Conservation (phyloP, 2,888 invertebrate genomes). For the Ypsolopha sequella region DNA sequence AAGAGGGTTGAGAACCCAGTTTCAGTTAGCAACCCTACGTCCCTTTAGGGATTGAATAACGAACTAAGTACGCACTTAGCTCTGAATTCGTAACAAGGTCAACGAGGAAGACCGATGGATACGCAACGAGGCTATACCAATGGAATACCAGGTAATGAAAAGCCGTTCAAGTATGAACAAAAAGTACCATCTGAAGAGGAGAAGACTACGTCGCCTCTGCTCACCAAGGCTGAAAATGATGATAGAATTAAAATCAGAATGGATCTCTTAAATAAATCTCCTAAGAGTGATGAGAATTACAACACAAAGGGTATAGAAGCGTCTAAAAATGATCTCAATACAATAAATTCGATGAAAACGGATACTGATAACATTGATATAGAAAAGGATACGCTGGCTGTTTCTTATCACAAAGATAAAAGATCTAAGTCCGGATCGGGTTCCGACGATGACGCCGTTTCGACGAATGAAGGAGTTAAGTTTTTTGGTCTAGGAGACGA, state of each 20-base stretch:
- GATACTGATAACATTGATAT: constrained; percentile 21
- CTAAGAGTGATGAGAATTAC: constrained; percentile 34
- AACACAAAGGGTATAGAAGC: constrained; percentile 29
- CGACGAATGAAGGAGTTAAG: constrained; percentile 62
- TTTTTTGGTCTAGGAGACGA: constrained; percentile 63
- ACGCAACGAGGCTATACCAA: constrained; percentile 49
- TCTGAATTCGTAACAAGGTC: constrained; percentile 18
- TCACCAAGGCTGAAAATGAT: constrained; percentile 36
- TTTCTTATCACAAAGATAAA: constrained; percentile 33
- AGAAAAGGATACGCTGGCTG: constrained; percentile 33
- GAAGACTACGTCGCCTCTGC: constrained; percentile 58
- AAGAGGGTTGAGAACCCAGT: constrained; percentile 41
- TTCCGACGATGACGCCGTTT: constrained; percentile 48
- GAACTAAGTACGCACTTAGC: constrained; percentile 25
- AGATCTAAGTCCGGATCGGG: constrained; percentile 15
- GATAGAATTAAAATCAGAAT: constrained; percentile 23
- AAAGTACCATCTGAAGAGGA: constrained; percentile 62
- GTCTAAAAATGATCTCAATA: constrained; percentile 45
- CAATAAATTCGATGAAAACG: constrained; percentile 50
- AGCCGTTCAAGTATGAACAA: constrained; percentile 42
- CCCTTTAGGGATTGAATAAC: constrained; percentile 25
- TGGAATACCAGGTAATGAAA: constrained; percentile 61
- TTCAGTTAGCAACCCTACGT: constrained; percentile 29
- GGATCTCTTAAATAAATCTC: constrained; percentile 8
- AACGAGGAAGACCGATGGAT: constrained; percentile 54